Evolutionary conservation across 2,113 vertebrate species (phyloP).

Genomic region (Neomonachus schauinslandi): DNA sequence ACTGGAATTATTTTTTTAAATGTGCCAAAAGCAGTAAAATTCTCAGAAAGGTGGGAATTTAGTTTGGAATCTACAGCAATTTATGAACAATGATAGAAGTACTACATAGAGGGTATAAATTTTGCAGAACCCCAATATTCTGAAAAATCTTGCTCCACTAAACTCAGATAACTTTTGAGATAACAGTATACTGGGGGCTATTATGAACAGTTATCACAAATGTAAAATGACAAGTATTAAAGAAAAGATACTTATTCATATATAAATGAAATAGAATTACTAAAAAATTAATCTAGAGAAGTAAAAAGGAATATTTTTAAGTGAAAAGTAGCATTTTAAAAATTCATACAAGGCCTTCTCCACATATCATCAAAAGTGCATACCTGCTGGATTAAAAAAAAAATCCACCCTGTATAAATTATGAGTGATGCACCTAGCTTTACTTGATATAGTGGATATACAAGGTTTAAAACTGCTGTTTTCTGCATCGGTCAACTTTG

Average conservation of each 20-base stretch:
- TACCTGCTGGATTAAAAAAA: not conserved
- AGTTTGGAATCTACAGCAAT: not conserved
- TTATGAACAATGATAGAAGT: not conserved
- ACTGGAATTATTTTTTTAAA: not conserved
- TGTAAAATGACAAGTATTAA: not conserved
- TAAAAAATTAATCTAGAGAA: not conserved
- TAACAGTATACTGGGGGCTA: not conserved
- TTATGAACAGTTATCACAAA: not conserved
- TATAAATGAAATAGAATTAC: not conserved
- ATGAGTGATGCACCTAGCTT: not conserved
- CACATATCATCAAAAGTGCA: not conserved
- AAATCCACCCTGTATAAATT: not conserved
- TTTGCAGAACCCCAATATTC: not conserved
- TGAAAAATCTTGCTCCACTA: not conserved
- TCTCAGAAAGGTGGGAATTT: not conserved
- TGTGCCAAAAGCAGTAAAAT: not conserved
- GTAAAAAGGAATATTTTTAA: not conserved
- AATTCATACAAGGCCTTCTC: not conserved
- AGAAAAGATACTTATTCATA: not conserved
- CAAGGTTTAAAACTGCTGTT: not conserved
- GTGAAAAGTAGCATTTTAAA: not conserved
- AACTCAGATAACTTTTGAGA: not conserved
- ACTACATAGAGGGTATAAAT: not conserved
- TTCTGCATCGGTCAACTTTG: not conserved
- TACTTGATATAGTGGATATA: not conserved